These are phyloP conservation scores for Mus spretus DNA, from an alignment of 2,797 vertebrate species.

Conservation along the genomic window DNA sequence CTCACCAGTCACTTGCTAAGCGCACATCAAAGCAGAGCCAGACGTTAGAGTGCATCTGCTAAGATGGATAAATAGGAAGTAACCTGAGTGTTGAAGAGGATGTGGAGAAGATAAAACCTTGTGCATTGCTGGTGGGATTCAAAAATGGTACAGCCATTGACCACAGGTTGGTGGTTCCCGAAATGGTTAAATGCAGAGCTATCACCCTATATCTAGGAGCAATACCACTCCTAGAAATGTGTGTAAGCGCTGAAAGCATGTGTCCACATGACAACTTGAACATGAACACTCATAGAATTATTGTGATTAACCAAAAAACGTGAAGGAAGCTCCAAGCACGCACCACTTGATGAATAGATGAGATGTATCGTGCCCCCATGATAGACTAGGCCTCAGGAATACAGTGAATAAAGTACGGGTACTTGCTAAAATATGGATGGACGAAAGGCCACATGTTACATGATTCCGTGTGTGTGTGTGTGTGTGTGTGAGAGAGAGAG, in stretches of 20 bases:
- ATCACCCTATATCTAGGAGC: neutral
- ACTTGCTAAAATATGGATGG: slow-evolving; percentile 13
- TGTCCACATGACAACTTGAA: neutral
- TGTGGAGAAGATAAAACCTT: neutral
- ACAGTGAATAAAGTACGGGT: neutral
- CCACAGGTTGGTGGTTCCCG: neutral
- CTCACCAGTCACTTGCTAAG: neutral
- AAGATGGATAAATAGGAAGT: neutral
- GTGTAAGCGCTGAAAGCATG: neutral
- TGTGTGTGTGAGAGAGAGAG: too few species aligned
- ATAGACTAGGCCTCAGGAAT: neutral
- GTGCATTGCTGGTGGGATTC: neutral
- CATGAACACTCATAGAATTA: neutral
- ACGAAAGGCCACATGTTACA: neutral
- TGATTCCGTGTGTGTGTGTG: neutral
- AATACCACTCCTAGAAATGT: neutral
- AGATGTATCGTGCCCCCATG: neutral
- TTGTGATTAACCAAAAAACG: neutral
- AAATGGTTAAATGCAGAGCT: neutral
- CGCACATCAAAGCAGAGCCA: slow-evolving; percentile 1
- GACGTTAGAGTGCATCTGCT: neutral
- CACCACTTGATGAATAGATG: neutral
- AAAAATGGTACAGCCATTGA: neutral
- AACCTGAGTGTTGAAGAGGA: neutral
- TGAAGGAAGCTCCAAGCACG: neutral